Conservation (phyloP, 2,797 vertebrate genomes). For the Cheirogaleus major region DNA sequence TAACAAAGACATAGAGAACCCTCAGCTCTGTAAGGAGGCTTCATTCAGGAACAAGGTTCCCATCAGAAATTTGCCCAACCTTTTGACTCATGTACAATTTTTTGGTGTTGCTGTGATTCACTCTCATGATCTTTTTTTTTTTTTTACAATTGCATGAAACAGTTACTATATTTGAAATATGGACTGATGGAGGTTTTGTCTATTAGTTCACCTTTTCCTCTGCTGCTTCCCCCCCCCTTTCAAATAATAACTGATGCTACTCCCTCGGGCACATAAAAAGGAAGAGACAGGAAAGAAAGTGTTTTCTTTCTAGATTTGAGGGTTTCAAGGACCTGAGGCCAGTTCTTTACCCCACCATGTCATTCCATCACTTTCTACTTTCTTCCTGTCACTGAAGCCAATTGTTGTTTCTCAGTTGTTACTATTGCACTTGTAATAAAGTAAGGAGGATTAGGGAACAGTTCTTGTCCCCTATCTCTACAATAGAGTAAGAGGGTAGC, state of each 20-base stretch:
- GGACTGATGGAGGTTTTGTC: slow-evolving; percentile 25
- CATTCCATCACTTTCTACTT: background rate
- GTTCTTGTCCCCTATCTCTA: background rate
- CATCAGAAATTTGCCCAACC: background rate
- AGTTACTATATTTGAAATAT: slow-evolving; percentile 43
- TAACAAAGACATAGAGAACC: background rate
- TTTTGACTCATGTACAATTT: slow-evolving; percentile 29
- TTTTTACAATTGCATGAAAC: background rate
- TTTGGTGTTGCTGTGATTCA: background rate
- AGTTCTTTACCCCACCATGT: background rate
- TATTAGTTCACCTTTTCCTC: slow-evolving; percentile 9
- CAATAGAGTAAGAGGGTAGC: background rate
- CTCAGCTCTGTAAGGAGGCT: background rate
- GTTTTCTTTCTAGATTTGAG: slow-evolving; percentile 29
- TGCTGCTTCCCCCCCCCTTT: background rate
- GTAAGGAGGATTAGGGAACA: background rate
- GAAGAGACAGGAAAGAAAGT: background rate
- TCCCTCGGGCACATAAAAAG: background rate
- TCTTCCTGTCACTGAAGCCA: background rate
- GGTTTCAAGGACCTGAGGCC: background rate
- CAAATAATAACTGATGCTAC: background rate
- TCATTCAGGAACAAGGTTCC: background rate
- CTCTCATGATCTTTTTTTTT: background rate
- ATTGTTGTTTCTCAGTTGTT: background rate
- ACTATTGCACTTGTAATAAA: background rate